Conservation (phyloP, 2,113 vertebrate species). For the Poicephalus meyeri region DNA sequence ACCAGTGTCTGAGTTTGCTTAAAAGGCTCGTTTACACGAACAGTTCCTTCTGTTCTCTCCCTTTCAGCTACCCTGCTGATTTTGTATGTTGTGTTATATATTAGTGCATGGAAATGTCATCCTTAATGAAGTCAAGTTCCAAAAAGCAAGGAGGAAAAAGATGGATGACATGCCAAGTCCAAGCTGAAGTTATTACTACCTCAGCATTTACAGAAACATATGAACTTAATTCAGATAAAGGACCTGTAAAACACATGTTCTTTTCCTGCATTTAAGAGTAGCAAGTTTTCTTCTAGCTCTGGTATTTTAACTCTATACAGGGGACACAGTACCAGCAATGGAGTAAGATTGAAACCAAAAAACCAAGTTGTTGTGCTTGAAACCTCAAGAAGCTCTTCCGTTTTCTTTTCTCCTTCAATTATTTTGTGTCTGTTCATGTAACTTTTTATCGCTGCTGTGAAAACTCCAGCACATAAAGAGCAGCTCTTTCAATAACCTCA, state of each 20-base stretch:
- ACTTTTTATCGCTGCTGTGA: neutral
- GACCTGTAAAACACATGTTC: neutral
- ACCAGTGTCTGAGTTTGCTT: neutral
- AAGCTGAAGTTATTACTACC: neutral
- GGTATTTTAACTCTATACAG: neutral
- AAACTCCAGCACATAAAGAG: neutral
- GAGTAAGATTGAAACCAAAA: neutral
- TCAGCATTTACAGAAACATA: neutral
- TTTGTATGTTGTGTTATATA: neutral
- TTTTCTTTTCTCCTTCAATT: neutral
- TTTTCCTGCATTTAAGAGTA: neutral
- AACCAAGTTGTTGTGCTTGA: neutral
- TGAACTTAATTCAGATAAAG: neutral
- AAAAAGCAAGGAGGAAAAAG: neutral
- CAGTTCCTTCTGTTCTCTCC: neutral
- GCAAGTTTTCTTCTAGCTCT: neutral
- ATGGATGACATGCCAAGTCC: neutral
- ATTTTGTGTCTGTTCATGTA: neutral
- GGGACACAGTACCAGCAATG: neutral
- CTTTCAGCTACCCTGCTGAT: neutral
- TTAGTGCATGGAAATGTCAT: slow-evolving; percentile 12
- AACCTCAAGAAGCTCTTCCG: neutral
- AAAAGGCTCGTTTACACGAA: neutral
- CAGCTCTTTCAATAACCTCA: neutral
- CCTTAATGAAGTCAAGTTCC: neutral